These are phyloP conservation scores for Meloidogyne hapla DNA, from an alignment of 1,140 invertebrate species.

Conservation along the genomic window DNA sequence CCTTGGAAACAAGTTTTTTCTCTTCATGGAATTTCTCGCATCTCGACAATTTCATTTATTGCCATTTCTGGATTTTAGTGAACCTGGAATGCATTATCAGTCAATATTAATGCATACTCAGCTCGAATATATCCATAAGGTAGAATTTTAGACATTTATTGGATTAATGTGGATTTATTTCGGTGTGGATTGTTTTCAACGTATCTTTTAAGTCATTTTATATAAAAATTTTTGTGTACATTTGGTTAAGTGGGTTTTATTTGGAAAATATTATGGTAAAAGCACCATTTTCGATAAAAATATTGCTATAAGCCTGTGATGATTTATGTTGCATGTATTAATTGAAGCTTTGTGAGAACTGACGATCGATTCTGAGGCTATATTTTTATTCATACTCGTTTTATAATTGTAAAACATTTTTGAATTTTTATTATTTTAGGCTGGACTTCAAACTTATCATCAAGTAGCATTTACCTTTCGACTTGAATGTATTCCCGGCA, in stretches of 20 bases:
- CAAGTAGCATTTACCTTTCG: constrained; percentile 48
- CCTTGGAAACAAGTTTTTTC: constrained; percentile 43
- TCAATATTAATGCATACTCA: constrained; percentile 31
- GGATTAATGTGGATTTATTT: too few species aligned
- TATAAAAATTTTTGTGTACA: too few species aligned
- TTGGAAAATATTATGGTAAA: not conserved
- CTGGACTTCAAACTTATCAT: constrained; percentile 43
- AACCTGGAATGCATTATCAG: constrained; percentile 30
- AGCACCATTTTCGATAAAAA: too few species aligned
- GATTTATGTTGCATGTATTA: not conserved
- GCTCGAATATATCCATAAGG: constrained; percentile 37
- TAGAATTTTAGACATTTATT: too few species aligned
- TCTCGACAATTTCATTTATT: constrained; percentile 39
- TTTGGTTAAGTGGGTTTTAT: not conserved
- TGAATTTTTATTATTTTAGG: constrained; percentile 33
- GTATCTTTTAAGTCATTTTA: too few species aligned
- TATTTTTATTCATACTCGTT: not conserved
- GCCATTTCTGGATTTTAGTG: constrained; percentile 33
- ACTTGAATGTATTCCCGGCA: constrained; percentile 40
- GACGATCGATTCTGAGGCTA: constrained; percentile 1
- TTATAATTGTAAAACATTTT: not conserved
- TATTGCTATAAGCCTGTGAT: not conserved
- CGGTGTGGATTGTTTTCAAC: too few species aligned
- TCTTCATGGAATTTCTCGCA: constrained; percentile 42
- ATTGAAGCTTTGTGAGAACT: not conserved